These are phyloP conservation scores for Poeciliopsis retropinna DNA, from an alignment of 2,113 vertebrate genomes.

Conservation along the genomic window DNA sequence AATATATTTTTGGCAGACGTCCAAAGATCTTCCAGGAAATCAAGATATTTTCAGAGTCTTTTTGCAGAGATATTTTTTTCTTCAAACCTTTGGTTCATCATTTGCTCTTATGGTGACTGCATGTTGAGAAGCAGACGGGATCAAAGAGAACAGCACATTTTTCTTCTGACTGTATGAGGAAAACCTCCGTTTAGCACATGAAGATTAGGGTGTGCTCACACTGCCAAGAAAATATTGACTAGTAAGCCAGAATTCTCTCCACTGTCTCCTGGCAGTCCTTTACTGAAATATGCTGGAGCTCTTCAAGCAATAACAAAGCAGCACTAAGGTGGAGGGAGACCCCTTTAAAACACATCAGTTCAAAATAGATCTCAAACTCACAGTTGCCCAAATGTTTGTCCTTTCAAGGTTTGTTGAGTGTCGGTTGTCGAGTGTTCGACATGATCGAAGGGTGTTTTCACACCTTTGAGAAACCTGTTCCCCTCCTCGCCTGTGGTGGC, in stretches of 20 bases:
- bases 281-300: constrained; percentile 3
- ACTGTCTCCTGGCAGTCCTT: constrained; percentile 16
- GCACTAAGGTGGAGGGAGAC: constrained; percentile 5
- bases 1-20: constrained; percentile 1
- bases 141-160: not conserved
- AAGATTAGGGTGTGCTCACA: not conserved
- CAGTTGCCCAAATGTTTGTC: no score
- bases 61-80: not conserved
- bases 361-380: no score
- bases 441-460: no score
- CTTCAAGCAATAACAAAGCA: constrained; percentile 21
- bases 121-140: constrained; percentile 1
- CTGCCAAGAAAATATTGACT: not conserved
- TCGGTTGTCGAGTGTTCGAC: no score
- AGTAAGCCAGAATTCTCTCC: not conserved
- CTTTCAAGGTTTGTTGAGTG: no score
- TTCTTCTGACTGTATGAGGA: constrained; percentile 8
- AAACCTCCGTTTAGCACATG: not conserved
- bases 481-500: no score
- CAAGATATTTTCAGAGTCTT: not conserved
- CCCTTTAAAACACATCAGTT: not conserved
- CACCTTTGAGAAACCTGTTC: no score
- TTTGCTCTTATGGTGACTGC: not conserved
- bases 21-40: constrained; percentile 20
- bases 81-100: not conserved